Base-by-base conservation (phyloP, 2,113 vertebrate genomes). In the Prolemur simus region DNA sequence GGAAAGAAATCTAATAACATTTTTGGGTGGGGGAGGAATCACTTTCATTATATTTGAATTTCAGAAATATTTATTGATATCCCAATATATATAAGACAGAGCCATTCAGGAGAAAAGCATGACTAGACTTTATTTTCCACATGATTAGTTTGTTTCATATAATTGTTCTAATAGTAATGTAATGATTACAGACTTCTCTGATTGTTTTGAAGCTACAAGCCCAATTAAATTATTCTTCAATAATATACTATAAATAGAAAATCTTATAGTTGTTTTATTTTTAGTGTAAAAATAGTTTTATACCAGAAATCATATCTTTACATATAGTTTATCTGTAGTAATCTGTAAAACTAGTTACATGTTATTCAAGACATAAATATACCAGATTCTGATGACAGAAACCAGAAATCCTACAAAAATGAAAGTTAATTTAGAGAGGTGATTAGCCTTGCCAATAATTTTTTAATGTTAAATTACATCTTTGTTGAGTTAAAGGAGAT, bases 241-340 rank as follows among this genome's bases (percentile, higher is more conserved):
- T 83, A 86, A 37, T 89, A 84, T 29, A 78, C n/a, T 96, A 73
- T 58, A 95, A 58, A 73, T 17, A 89, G 37, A 56, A 93, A 25
- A 69, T 52, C 17, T 56, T 91, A 64, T 1, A 68, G 17, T 83
- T 93, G 8, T 87, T 64, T 87, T 93, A 82, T 85, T 95, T 95
- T 94, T 91, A 91, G 66, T 77, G 68, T 68, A 92, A 97, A 89
- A 92, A 77, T 94, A 58, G 14, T 94, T 91, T 94, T 87, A 74
- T 94, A 52, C 13, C 25, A 60, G 34, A 86, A 94, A 68, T 84
- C 15, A 84, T 90, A 77, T 63, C 12, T 94, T 74, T 90, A 68
- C 9, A 68, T 89, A 69, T 45, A 89, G 0, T 87, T 96, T 87
- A 84, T 58, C 32, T 94, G 15, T 78, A 82, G n/a, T 96, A 84